A percentile compares a stretch with the other conserved stretches of the same genome.
Evolutionary conservation across 2,113 vertebrate species (phyloP).

Genomic region (Larimichthys polyactis): DNA sequence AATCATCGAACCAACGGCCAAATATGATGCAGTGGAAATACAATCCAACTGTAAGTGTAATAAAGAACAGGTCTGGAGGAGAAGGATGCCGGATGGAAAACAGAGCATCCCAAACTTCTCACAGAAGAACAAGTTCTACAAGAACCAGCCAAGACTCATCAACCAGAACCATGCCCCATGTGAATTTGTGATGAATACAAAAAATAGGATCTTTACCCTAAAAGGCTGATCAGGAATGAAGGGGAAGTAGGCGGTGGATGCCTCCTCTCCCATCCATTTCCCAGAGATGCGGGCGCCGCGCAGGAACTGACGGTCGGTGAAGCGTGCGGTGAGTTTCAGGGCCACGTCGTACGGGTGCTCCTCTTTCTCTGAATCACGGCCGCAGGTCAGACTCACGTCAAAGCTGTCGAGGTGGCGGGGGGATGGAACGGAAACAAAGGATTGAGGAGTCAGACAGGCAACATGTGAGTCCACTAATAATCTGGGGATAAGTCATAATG

Average conservation of each 20-base stretch:
- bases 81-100: neutral
- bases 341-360: slow-evolving; percentile 90
- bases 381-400: slow-evolving; percentile 94
- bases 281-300: slow-evolving; percentile 92
- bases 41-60: neutral
- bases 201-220: slow-evolving; percentile 85
- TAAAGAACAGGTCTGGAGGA: neutral
- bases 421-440: neutral
- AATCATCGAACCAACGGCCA: neutral
- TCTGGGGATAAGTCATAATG: slow-evolving; percentile 60
- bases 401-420: slow-evolving; percentile 84
- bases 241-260: slow-evolving; percentile 93
- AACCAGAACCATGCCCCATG: neutral
- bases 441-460: neutral
- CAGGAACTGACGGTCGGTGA: slow-evolving; percentile 92
- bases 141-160: neutral
- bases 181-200: neutral
- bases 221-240: slow-evolving; percentile 99
- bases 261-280: slow-evolving; percentile 93
- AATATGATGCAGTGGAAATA: too few species aligned
- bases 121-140: neutral
- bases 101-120: neutral
- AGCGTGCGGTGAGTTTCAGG: slow-evolving; percentile 94
- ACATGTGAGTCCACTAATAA: slow-evolving; percentile 39
- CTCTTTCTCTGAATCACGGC: slow-evolving; percentile 85